Conservation (phyloP, 2,797 vertebrate genomes). For the Psittacula derbiana region DNA sequence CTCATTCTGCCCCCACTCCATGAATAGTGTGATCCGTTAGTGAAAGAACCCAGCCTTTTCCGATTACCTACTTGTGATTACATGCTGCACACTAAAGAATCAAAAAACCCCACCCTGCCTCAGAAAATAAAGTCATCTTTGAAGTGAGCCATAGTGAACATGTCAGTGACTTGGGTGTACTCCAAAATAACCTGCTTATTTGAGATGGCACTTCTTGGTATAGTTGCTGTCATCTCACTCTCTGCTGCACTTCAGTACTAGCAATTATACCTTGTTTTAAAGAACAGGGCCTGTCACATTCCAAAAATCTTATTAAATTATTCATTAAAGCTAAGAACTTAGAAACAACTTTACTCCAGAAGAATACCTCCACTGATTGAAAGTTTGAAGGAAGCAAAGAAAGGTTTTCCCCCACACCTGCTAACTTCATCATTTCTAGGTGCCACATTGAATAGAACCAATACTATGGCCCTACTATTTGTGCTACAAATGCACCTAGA, state of each 20-base stretch:
- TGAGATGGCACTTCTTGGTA: not conserved
- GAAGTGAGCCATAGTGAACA: not conserved
- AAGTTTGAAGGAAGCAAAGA: not conserved
- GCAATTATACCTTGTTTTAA: not conserved
- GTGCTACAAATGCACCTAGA: not conserved
- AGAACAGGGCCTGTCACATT: not conserved
- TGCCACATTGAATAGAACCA: not conserved
- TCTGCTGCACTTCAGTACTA: not conserved
- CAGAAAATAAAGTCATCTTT: not conserved
- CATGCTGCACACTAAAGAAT: not conserved
- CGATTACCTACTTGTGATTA: not conserved
- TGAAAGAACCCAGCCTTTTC: not conserved
- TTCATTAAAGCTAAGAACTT: not conserved
- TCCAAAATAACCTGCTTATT: not conserved
- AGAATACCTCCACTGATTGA: not conserved
- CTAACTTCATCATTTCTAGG: not conserved
- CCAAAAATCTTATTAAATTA: not conserved
- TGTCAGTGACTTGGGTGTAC: not conserved
- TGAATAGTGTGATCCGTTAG: not conserved
- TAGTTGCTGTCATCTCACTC: not conserved
- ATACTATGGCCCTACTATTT: not conserved
- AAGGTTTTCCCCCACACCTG: not conserved
- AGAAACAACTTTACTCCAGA: not conserved
- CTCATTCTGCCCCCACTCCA: not conserved
- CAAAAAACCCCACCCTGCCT: not conserved